These are phyloP conservation scores for Furcula furcula DNA, from an alignment of 2,888 invertebrate genomes.

Conservation along the genomic window DNA sequence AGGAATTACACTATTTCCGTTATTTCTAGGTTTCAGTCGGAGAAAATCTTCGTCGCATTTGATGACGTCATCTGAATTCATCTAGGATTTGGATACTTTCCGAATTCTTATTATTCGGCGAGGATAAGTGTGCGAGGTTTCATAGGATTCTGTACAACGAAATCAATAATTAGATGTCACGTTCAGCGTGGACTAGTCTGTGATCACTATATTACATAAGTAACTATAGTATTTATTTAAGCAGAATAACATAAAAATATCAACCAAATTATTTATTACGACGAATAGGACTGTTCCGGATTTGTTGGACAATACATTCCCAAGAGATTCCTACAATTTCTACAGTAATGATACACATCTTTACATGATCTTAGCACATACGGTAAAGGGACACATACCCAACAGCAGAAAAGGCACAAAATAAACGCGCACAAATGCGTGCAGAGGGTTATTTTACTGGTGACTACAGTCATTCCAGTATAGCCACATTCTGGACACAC, in stretches of 20 bases:
- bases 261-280: neutral
- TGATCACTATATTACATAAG: too few relatives aligned
- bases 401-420: slow-evolving; percentile 68
- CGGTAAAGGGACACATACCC: slow-evolving; percentile 69
- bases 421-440: slow-evolving; percentile 66
- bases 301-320: slow-evolving; percentile 72
- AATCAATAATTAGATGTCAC: too few relatives aligned
- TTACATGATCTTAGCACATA: slow-evolving; percentile 71
- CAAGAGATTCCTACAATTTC: slow-evolving; percentile 62
- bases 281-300: slow-evolving; percentile 35
- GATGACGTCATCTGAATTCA: too few relatives aligned
- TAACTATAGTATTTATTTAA: neutral
- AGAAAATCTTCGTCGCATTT: too few relatives aligned
- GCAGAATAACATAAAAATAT: neutral
- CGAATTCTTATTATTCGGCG: too few relatives aligned
- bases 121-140: too few relatives aligned
- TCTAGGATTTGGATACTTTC: too few relatives aligned
- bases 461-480: slow-evolving; percentile 57
- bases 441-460: slow-evolving; percentile 59
- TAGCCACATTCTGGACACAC: slow-evolving; percentile 67
- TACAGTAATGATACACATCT: slow-evolving; percentile 72
- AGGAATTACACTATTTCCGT: too few relatives aligned
- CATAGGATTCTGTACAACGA: too few relatives aligned
- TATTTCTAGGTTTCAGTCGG: too few relatives aligned
- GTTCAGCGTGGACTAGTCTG: too few relatives aligned